Evolutionary conservation across 2,113 vertebrate species (phyloP), one percentile per base, ranked within the genome.

Genomic region (Camelus dromedarius): DNA sequence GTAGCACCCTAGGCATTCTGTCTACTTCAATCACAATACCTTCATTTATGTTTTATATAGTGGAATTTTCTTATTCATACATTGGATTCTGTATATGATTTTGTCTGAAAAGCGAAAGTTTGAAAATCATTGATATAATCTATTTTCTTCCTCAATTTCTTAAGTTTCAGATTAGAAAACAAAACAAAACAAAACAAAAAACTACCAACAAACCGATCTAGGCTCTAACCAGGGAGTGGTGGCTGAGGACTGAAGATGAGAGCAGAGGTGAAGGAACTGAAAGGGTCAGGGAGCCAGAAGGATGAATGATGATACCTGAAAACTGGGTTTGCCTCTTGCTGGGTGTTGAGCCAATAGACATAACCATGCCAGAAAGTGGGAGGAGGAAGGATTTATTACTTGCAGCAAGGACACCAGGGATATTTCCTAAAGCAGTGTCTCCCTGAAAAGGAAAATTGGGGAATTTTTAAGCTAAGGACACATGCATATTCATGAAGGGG

Each of bases 21-120:
- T 82, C 35, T 14, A 42, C n/a, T 69, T 52, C 77, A 70, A 11
- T 46, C 52, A 56, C 35, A 35, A 22, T 20, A 42, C 30, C 82
- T 48, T 91, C 42, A 30, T 32, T 85, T 93, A 66, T 1, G 24
- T 46, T 76, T 91, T 64, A 60, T 38, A 54, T 30, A 32, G 14
- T 28, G 22, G 32, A 46, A 38, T 89, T 86, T 42, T 60, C 50
- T 90, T 77, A n/a, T 67, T 79, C n/a, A 72, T 48, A 84, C 46
- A 8, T 12, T 86, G 35, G 75, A 62, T 70, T 73, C 19, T 72
- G 12, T 35, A 67, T 35, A 24, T 58, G 8, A 52, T 64, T 88
- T 91, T 93, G 30, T 89, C 67, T 89, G 54, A 66, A 93, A 91
- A 52, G 22, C 58, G 38, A 77, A 82, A 91, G 48, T 26, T 91